Evolutionary conservation across 1,140 invertebrate genomes (phyloP).

Genomic region (Melipona quadrifasciata): DNA sequence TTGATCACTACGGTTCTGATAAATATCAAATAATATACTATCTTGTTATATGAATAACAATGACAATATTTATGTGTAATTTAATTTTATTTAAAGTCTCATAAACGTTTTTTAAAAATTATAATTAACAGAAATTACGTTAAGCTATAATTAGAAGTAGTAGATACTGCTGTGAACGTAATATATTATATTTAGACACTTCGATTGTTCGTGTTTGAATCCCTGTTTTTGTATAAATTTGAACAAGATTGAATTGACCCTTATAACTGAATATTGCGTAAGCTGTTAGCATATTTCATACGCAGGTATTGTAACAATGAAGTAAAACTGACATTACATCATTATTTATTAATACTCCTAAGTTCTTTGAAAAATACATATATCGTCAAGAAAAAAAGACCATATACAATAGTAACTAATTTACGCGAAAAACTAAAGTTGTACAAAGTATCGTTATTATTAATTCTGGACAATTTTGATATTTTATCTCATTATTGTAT

Average conservation of each 20-base stretch:
- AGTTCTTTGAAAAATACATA: constrained; percentile 4
- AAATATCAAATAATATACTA: constrained; percentile 3
- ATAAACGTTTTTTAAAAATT: neutral
- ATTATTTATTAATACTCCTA: neutral
- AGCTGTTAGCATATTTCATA: neutral
- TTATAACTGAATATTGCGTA: neutral
- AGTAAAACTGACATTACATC: neutral
- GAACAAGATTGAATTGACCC: neutral
- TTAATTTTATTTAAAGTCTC: neutral
- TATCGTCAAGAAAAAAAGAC: constrained; percentile 5
- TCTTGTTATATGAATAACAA: neutral
- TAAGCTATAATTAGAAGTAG: neutral
- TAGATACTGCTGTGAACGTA: neutral
- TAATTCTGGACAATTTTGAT: neutral
- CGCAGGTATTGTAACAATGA: neutral
- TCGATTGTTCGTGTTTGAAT: neutral
- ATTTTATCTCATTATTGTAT: neutral
- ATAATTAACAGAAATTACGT: neutral
- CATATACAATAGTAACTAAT: neutral
- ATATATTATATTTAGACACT: neutral
- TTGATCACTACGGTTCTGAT: constrained; percentile 22
- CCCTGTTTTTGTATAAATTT: neutral
- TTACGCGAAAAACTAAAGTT: neutral
- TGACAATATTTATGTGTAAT: neutral
- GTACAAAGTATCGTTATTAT: no score